phyloP scores from a whole-genome alignment of 1,140 invertebrate species.

The Drosophila albomicans region DNA sequence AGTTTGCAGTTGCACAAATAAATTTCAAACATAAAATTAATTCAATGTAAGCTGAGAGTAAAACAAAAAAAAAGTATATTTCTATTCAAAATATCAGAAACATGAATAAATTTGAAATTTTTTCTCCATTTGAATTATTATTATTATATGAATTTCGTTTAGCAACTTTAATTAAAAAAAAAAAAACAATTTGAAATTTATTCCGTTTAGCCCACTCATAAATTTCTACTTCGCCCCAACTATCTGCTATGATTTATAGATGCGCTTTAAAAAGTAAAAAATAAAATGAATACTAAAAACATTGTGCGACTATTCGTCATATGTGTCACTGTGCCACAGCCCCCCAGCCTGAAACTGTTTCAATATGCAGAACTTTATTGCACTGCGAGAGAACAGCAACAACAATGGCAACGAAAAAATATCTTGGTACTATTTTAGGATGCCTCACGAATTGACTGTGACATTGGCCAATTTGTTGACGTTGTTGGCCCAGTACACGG shows the following conservation, averaged over 20 bases:
- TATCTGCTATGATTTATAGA: conserved; percentile 23
- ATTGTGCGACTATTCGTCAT: conserved; percentile 32
- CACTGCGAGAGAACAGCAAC: neutral
- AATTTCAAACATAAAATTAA: neutral
- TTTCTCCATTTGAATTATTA: neutral
- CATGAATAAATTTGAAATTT: neutral
- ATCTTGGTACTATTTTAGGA: conserved; percentile 37
- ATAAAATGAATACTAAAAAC: conserved; percentile 21
- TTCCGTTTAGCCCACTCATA: conserved; percentile 9
- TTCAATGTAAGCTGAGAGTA: neutral
- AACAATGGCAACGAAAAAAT: neutral
- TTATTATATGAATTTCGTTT: neutral
- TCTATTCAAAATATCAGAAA: neutral
- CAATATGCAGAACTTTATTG: conserved; percentile 27
- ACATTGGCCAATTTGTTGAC: conserved; percentile 54
- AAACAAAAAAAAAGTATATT: neutral
- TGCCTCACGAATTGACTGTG: conserved; percentile 46
- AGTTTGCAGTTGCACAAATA: neutral
- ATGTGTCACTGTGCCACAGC: conserved; percentile 20
- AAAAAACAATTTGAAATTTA: conserved; percentile 5
- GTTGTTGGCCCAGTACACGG: conserved; percentile 18
- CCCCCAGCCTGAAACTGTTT: conserved; percentile 17
- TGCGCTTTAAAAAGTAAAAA: conserved; percentile 2
- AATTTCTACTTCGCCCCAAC: neutral
- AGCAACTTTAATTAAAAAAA: conserved; percentile 4